Conservation (phyloP, 2,113 vertebrate species). For the Hippotragus niger region DNA sequence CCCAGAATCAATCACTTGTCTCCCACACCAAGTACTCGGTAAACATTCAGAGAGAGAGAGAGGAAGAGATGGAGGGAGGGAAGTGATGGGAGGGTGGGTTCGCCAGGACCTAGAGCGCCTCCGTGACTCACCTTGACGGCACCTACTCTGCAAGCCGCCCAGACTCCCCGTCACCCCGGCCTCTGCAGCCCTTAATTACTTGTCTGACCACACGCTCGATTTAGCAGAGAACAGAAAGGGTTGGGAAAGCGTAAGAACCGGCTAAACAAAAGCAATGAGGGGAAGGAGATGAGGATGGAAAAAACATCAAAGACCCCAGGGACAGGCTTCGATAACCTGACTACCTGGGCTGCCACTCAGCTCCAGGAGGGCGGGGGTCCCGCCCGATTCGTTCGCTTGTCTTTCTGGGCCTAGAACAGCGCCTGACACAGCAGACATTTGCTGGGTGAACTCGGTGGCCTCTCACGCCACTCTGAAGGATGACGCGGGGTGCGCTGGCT, state of each 20-base stretch:
- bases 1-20: neutral
- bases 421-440: neutral
- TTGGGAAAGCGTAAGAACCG: neutral
- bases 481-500: neutral
- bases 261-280: neutral
- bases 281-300: neutral
- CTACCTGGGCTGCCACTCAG: accelerated
- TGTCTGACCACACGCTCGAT: neutral
- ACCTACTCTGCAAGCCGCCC: neutral
- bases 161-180: neutral
- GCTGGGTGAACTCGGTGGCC: neutral
- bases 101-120: accelerated
- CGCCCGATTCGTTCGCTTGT: accelerated
- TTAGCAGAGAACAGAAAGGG: neutral
- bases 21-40: neutral
- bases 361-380: neutral
- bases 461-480: neutral
- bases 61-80: neutral
- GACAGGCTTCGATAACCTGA: too few species aligned
- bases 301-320: neutral
- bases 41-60: neutral
- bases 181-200: neutral
- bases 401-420: neutral
- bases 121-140: neutral
- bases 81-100: neutral